phyloP scores from a whole-genome alignment of 1,140 invertebrate species.

The Bombus confusus region DNA sequence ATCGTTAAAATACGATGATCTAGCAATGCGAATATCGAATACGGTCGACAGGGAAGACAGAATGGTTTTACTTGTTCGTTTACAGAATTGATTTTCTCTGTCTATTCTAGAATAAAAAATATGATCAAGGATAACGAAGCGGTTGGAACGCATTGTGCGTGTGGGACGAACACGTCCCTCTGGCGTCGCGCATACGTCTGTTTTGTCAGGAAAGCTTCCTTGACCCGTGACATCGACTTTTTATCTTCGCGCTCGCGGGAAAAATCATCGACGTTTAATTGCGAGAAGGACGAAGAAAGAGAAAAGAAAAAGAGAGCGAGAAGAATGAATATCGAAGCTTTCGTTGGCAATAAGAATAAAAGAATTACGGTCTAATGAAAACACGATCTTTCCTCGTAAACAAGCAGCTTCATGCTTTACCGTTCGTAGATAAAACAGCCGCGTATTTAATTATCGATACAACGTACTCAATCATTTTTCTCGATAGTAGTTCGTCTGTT shows the following conservation, averaged over 20 bases:
- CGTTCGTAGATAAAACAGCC: neutral
- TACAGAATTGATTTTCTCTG: neutral
- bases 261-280: neutral
- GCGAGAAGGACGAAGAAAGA: too few relatives aligned
- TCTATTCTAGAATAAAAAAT: too few relatives aligned
- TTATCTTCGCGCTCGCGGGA: neutral
- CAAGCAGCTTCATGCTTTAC: neutral
- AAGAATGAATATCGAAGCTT: neutral
- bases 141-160: neutral
- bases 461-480: neutral
- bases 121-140: neutral
- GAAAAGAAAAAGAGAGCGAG: neutral
- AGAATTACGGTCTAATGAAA: neutral
- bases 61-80: neutral
- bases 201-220: slow-evolving; percentile 17
- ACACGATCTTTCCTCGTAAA: neutral
- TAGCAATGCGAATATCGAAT: neutral
- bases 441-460: neutral
- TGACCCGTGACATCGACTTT: slow-evolving; percentile 15
- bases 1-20: neutral
- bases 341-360: neutral
- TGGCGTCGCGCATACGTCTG: neutral
- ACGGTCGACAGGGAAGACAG: neutral
- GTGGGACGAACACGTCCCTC: neutral
- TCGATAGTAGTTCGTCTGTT: neutral